Base-by-base conservation (phyloP, 2,797 vertebrate species). In the Ceyx erithaca region DNA sequence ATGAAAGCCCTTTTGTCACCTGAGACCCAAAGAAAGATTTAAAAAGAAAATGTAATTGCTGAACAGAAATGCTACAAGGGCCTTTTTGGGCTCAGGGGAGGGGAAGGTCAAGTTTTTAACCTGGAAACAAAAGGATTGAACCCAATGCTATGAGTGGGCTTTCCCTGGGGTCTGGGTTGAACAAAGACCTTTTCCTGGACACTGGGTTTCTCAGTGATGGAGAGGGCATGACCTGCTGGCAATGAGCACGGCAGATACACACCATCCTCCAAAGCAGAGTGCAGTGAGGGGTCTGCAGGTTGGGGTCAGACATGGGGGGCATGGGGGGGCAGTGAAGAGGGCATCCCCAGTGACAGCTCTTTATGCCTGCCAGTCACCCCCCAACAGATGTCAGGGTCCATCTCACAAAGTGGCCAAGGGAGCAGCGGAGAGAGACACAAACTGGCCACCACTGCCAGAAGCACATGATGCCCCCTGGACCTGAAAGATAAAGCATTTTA, bases 71-170 rank as follows among this genome's bases (percentile, higher is more conserved):
- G 55, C 81, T 91, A 48, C 2, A 12, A 87, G 72, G 58, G 72
- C 79, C 6, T 8, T 85, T 87, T 77, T 8, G 12, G 84, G 46
- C 92, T 92, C 64, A 55, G 62, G 79, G 86, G 90, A 94, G 79
- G 86, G 31, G 63, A 92, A 96, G 94, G 90, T 95, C 84, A 94
- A 85, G 93, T 92, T 95, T 96, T 96, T 93, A 95, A 93, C 88
- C 92, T 83, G 76, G 72, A 52, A 93, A 95, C 88, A 94, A 94
- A 94, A 93, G 88, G 59, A 59, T 58, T 45, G 79, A 85, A 49
- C 81, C 72, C 85, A 72, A 2, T 1, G 2, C 57, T 89, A 55
- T 20, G 64, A 88, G 89, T 30, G 28, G 78, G 48, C 37, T 89
- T 93, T 95, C 94, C 93, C 88, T 64, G 61, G 91, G 73, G 84